A percentile compares a stretch with the other conserved stretches of the same genome.
Conservation (phyloP, 2,113 vertebrate genomes). For the Pogonocichla stellata region DNA sequence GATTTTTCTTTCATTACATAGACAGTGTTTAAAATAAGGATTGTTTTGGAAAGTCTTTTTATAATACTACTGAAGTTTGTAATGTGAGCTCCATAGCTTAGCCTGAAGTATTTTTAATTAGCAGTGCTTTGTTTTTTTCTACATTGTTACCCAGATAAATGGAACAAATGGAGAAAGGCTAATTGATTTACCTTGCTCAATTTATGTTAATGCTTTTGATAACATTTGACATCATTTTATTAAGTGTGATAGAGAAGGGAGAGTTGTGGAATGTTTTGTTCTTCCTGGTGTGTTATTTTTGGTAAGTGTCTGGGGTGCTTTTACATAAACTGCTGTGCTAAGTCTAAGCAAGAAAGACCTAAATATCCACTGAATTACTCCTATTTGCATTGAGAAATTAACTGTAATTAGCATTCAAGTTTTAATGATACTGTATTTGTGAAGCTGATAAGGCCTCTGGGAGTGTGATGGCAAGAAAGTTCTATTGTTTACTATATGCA, state of each 20-base stretch:
- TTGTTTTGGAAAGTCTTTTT: conserved; percentile 72
- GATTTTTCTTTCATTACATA: conserved; percentile 38
- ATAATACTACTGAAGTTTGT: conserved; percentile 68
- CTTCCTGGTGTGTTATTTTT: conserved; percentile 31
- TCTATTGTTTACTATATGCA: conserved; percentile 77
- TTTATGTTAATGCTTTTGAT: conserved; percentile 20
- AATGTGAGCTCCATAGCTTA: conserved; percentile 64
- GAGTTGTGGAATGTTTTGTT: not conserved
- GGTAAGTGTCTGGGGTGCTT: conserved; percentile 23
- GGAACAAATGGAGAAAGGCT: conserved; percentile 61
- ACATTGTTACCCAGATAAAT: conserved; percentile 57
- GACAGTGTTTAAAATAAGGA: conserved; percentile 69
- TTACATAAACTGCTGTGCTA: conserved; percentile 40
- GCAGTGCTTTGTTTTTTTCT: not conserved
- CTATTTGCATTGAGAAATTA: conserved; percentile 76
- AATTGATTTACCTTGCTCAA: conserved; percentile 65
- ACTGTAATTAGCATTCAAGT: conserved; percentile 76
- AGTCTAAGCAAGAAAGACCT: conserved; percentile 46
- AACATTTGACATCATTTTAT: conserved; percentile 24
- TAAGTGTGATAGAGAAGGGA: not conserved
- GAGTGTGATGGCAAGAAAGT: conserved; percentile 60
- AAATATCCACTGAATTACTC: conserved; percentile 63
- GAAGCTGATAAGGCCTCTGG: conserved; percentile 73
- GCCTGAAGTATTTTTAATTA: conserved; percentile 80
- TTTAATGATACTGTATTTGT: conserved; percentile 75